These are phyloP conservation scores for Lucifuga dentata DNA, from an alignment of 2,113 vertebrate species.

Conservation along the genomic window DNA sequence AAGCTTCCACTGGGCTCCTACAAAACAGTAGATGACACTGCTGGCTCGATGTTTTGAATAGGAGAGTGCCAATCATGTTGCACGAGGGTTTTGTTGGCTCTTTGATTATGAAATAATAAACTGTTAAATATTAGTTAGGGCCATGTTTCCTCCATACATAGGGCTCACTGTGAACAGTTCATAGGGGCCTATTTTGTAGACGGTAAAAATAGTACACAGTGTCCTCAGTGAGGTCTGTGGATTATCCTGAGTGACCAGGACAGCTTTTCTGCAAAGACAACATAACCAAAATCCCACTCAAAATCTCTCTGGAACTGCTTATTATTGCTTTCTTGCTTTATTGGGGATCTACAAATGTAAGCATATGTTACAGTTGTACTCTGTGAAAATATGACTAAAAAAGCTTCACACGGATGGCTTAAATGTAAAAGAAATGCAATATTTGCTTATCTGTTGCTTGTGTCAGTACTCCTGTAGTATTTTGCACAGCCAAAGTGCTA, in stretches of 20 bases:
- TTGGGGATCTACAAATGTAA: not conserved
- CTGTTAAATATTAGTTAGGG: too few relatives aligned
- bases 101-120: conserved; percentile 33
- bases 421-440: not conserved
- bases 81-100: not conserved
- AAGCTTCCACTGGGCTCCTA: not conserved
- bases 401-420: not conserved
- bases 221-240: too few relatives aligned
- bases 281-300: too few relatives aligned
- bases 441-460: not conserved
- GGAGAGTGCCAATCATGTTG: not conserved
- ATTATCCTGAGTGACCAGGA: too few relatives aligned
- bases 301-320: too few relatives aligned
- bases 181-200: too few relatives aligned
- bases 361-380: not conserved
- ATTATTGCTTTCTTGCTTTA: not conserved
- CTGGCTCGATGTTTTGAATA: too few relatives aligned
- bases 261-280: too few relatives aligned
- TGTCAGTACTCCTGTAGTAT: not conserved
- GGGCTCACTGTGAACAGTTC: too few relatives aligned
- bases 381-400: not conserved
- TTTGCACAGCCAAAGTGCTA: not conserved
- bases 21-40: not conserved
- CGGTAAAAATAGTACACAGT: too few relatives aligned
- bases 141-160: too few relatives aligned